Evolutionary conservation across 2,113 vertebrate species (phyloP), one percentile per base, ranked within the genome.

Genomic region (Typhlomys cinereus): DNA sequence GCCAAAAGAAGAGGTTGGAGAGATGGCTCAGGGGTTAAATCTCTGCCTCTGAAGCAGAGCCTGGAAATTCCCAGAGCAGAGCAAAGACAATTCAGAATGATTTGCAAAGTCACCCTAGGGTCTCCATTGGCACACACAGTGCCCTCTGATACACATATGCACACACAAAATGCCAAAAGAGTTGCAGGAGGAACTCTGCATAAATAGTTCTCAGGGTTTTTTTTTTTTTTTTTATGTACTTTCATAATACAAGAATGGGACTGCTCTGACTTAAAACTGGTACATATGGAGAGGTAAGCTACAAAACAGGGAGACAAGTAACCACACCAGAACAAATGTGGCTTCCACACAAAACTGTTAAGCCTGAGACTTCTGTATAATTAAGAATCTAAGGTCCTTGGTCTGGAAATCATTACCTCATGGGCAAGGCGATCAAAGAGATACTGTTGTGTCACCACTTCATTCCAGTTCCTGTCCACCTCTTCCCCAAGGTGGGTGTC

Each of bases 401-500:
- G 3, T 84, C 36, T 82, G 34, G 91, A 91, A 82, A 70, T 48
- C 2, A 2, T 92, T 88, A 99, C 99, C 99, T 99, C 99, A 4
- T 98, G 98, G 85, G 97, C 97, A 52, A 99, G 98, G 82, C 99
- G 98, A 95, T 99, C 98, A 17, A 99, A 99, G 84, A 99, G 96
- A 85, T 99, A 99, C 96, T 99, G 99, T 98, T 99, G 99, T 0
- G 99, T 99, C 91, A 99, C 98, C 12, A 99, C 99, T 97, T 99
- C 99, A 0, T 98, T 98, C 99, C 99, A 99, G 98, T 99, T 99
- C 79, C 99, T 98, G 95, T 99, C 99, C 62, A 99, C 99, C 95
- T 99, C 99, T 95, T 99, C 99, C 2, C 99, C 99, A 17, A 99
- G 99, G 91, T 99, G 99, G 1, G 99, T 98, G 74, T 99, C 99